Percentiles rank a stretch among this genome's conserved stretches.
Evolutionary conservation across 2,888 invertebrate species (phyloP).

Genomic region (Microctonus aethiopoides): DNA sequence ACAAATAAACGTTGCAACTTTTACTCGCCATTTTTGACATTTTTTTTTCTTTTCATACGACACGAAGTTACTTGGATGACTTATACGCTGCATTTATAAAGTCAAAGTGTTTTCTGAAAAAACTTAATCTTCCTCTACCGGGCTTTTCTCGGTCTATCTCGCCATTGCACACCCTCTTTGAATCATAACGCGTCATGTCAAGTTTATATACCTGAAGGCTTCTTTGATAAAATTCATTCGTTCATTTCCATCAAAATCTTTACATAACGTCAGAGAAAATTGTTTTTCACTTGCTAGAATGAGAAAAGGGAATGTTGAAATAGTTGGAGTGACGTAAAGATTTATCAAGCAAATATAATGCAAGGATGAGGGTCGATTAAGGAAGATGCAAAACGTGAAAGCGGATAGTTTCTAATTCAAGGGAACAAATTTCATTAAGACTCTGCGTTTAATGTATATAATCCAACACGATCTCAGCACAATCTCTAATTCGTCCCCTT

Average conservation of each 20-base stretch:
- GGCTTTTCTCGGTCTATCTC: background rate
- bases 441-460: constrained; percentile 33
- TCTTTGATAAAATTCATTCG: background rate
- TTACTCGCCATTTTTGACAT: constrained; percentile 26
- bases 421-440: constrained; percentile 34
- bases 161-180: background rate
- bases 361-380: background rate
- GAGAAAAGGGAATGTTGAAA: background rate
- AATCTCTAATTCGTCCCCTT: background rate
- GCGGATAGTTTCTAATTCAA: constrained; percentile 32
- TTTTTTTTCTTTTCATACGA: constrained; percentile 27
- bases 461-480: background rate
- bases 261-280: background rate
- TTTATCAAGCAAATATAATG: too few relatives aligned
- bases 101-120: background rate
- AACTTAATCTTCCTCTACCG: background rate
- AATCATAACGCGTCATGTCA: background rate
- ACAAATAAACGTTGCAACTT: constrained; percentile 33
- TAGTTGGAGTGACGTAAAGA: background rate
- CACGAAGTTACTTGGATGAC: background rate
- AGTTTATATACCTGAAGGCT: background rate
- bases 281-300: background rate
- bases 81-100: background rate
- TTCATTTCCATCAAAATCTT: background rate
- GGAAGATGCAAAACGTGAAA: background rate